Base-by-base conservation (phyloP, 2,113 vertebrate genomes). In the Vanacampus margaritifer region DNA sequence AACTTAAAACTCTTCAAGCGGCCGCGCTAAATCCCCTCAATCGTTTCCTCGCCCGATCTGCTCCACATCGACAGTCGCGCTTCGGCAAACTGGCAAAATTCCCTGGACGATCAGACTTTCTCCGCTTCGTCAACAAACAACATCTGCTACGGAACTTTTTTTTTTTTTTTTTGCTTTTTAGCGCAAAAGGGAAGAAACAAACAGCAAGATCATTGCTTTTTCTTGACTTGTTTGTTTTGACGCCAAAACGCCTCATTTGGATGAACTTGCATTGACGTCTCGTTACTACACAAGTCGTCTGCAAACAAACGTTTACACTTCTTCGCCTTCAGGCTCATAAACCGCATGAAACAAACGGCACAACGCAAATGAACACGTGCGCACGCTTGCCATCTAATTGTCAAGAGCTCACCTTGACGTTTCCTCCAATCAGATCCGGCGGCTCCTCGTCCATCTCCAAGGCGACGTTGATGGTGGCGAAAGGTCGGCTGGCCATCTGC, bases 401-500 rank as follows among this genome's bases (percentile, higher is more conserved):
- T 46, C 45, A 19, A 1, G 39, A 13, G 12, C 94, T 95, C 87
- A 98, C 97, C 96, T 98, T 99, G 75, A 99, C 92, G 72, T 94
- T 98, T 66, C 97, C 97, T 79, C 96, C 97, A 76, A 99, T 98
- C 82, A 99, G 95, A 92, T 99, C 97, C 36, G 97, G 97, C 0
- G 97, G 97, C 84, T 98, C 97, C 69, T 99, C 97, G 57, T 99
- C 97, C 74, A 91, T 95, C 93, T 99, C 97, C 93, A 99, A 93
- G 91, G 96, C 97, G 77, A 99, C 97, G 51, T 98, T 98, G 90
- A 99, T 94, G 73, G 96, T 98, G 84, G 97, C 97, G 71, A 99
- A 99, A 83, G 97, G 97, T 72, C 97, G 94, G 81, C 97, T 99
- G 71, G 97, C 97, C 97, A 99, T 99, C 94, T 99, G 97, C 77